phyloP scores from a whole-genome alignment of 2,888 invertebrate species.

The Coremacera marginata region DNA sequence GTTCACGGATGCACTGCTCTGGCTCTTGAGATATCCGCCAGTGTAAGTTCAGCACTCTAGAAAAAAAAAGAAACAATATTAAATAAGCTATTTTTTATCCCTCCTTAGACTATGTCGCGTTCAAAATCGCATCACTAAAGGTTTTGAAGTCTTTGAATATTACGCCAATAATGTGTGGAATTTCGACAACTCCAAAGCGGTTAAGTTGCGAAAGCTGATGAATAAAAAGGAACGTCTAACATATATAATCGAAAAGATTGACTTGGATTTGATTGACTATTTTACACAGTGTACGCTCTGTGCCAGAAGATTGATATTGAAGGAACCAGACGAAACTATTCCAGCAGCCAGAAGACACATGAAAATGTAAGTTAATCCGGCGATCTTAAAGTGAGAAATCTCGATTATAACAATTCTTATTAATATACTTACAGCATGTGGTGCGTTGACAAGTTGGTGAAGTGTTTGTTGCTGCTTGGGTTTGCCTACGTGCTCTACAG shows the following conservation, averaged over 20 bases:
- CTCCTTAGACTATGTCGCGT: conserved; percentile 79
- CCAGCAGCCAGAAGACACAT: conserved; percentile 85
- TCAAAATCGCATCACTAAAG: conserved; percentile 85
- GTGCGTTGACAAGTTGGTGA: conserved; percentile 81
- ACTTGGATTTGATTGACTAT: conserved; percentile 82
- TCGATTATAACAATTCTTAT: neutral
- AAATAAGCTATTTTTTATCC: neutral
- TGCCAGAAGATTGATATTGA: conserved; percentile 83
- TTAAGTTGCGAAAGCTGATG: conserved; percentile 72
- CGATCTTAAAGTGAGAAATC: neutral
- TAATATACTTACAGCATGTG: conserved; percentile 80
- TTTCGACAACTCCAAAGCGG: conserved; percentile 80
- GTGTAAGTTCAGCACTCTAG: conserved; percentile 74
- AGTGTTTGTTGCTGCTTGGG: conserved; percentile 76
- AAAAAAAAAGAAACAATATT: too few relatives aligned
- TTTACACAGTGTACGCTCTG: conserved; percentile 86
- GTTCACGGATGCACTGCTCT: conserved; percentile 82
- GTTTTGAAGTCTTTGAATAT: conserved; percentile 90
- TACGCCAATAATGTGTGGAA: conserved; percentile 95
- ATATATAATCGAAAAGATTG: conserved; percentile 77
- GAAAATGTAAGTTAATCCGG: conserved; percentile 75
- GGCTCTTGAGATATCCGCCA: conserved; percentile 87
- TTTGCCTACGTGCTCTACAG: conserved; percentile 71
- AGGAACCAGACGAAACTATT: conserved; percentile 84
- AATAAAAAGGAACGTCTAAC: conserved; percentile 76